A percentile compares a stretch with the other conserved stretches of the same genome.
These are phyloP conservation scores for Ageneiosus marmoratus DNA, from an alignment of 2,113 vertebrate genomes.

Conservation along the genomic window DNA sequence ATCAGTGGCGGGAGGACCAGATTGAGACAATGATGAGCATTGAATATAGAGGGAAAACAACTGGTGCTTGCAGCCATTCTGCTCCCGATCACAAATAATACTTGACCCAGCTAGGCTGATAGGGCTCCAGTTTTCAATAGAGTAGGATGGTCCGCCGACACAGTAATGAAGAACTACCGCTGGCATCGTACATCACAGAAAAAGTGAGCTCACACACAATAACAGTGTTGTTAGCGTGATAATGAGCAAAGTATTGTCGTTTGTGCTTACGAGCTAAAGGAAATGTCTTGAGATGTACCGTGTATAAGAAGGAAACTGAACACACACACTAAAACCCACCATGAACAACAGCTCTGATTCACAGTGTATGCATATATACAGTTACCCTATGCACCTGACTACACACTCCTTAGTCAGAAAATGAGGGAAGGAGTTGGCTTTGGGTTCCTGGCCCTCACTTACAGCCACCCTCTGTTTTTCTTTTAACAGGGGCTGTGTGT, in stretches of 20 bases:
- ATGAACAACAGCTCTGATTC: not conserved
- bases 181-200: not conserved
- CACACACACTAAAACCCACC: not conserved
- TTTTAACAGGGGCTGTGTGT: conserved; percentile 56
- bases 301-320: not conserved
- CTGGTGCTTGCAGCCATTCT: conserved; percentile 59
- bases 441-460: conserved; percentile 50
- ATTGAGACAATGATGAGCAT: conserved; percentile 86
- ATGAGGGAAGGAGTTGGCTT: conserved; percentile 27
- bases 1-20: conserved; percentile 84
- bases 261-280: conserved; percentile 47
- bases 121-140: conserved; percentile 44
- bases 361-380: not conserved
- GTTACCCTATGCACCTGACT: not conserved
- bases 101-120: conserved; percentile 63
- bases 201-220: conserved; percentile 7
- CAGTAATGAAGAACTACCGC: conserved; percentile 41
- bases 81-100: conserved; percentile 66
- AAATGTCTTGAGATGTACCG: not conserved
- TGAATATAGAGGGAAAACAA: conserved; percentile 72
- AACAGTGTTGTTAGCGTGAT: conserved; percentile 41
- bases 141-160: conserved; percentile 27
- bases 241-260: conserved; percentile 51
- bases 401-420: conserved; percentile 8
- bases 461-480: conserved; percentile 47